These are phyloP conservation scores for Pyxicephalus adspersus DNA, from an alignment of 2,113 vertebrate genomes.

Conservation along the genomic window DNA sequence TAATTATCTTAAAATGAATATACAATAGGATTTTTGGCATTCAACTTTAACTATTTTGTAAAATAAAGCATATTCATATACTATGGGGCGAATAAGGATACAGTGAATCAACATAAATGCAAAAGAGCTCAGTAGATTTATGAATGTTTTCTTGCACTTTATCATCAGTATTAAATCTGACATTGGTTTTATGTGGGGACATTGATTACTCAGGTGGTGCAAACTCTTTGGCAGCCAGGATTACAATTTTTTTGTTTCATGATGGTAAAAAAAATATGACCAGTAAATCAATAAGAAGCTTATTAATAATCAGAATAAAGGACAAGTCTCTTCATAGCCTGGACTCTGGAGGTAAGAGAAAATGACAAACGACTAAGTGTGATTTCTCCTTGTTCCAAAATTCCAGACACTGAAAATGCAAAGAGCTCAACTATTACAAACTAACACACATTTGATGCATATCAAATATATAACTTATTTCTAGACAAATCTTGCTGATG, in stretches of 20 bases:
- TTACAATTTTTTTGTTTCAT: constrained; percentile 41
- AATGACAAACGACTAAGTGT: constrained; percentile 25
- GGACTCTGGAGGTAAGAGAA: background rate
- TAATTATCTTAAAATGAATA: too few relatives aligned
- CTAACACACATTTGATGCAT: background rate
- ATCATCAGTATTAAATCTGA: constrained; percentile 54
- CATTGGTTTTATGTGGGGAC: constrained; percentile 52
- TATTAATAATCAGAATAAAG: constrained; percentile 48
- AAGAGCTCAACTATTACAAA: background rate
- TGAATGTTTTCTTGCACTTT: constrained; percentile 52
- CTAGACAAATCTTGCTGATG: too few relatives aligned
- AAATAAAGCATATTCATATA: background rate
- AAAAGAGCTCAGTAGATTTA: constrained; percentile 44
- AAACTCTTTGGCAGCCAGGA: constrained; percentile 47
- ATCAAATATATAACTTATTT: too few relatives aligned
- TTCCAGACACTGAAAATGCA: background rate
- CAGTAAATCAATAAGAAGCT: constrained; percentile 44
- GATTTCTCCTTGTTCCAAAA: constrained; percentile 1
- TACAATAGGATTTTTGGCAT: too few relatives aligned
- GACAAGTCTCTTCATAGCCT: constrained; percentile 22
- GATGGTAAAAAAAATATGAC: constrained; percentile 34
- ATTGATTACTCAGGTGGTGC: constrained; percentile 53
- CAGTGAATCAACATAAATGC: constrained; percentile 37
- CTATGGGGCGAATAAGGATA: constrained; percentile 37
- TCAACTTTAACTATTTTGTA: too few relatives aligned